Evolutionary conservation across 2,888 invertebrate species (phyloP).

Genomic region (Helleia helle): DNA sequence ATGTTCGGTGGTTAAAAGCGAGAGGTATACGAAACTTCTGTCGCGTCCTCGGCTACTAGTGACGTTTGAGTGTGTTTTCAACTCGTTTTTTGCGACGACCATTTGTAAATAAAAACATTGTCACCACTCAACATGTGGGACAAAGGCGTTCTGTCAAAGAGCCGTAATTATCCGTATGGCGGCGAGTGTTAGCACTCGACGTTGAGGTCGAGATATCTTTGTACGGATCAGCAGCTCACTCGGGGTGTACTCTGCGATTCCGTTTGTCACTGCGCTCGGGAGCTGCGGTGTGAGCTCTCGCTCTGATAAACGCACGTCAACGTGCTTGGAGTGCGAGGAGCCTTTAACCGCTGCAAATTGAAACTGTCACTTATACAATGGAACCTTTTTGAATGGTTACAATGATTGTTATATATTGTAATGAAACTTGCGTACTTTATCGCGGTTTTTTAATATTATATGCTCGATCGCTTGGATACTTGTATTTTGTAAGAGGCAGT

Average conservation of each 20-base stretch:
- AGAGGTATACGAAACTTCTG: not conserved
- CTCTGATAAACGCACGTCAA: slow-evolving; percentile 68
- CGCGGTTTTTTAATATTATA: too few relatives aligned
- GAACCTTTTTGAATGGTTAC: too few relatives aligned
- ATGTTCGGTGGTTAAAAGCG: not conserved
- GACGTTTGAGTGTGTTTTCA: slow-evolving; percentile 5
- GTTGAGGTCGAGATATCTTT: slow-evolving; percentile 66
- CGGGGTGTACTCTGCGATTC: slow-evolving; percentile 69
- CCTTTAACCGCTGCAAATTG: slow-evolving; percentile 39
- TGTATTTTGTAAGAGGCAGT: too few relatives aligned
- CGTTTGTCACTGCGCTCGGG: slow-evolving; percentile 65
- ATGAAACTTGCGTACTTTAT: too few relatives aligned
- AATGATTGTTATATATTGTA: too few relatives aligned
- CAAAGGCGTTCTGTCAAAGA: slow-evolving; percentile 59
- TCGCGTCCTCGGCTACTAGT: not conserved
- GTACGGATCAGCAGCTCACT: slow-evolving; percentile 64
- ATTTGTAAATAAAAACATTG: slow-evolving; percentile 33
- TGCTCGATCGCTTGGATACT: too few relatives aligned
- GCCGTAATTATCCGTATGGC: slow-evolving; percentile 63
- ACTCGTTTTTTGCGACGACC: slow-evolving; percentile 11
- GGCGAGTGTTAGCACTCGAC: slow-evolving; percentile 63
- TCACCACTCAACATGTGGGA: slow-evolving; percentile 42
- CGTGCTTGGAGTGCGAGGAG: slow-evolving; percentile 56
- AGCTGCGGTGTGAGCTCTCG: slow-evolving; percentile 56
- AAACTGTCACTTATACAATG: slow-evolving; percentile 20